A percentile compares a stretch with the other conserved stretches of the same genome.
phyloP scores from a whole-genome alignment of 2,888 invertebrate species.

The Nebria salina region DNA sequence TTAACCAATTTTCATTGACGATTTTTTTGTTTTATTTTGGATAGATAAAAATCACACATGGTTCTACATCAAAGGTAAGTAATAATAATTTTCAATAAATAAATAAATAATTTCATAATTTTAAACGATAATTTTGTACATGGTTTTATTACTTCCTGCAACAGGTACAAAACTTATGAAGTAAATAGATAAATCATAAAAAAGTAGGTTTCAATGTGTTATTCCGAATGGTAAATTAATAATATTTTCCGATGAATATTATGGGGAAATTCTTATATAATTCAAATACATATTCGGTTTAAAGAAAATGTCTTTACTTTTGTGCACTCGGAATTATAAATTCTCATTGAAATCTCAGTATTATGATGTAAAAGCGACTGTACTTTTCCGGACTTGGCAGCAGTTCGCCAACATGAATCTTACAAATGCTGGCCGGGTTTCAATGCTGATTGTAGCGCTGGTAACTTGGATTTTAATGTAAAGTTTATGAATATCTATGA shows the following conservation, averaged over 20 bases:
- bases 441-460: neutral
- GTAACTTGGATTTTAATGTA: conserved; percentile 16
- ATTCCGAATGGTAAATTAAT: no score
- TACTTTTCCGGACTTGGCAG: neutral
- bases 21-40: neutral
- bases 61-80: no score
- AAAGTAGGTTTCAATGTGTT: no score
- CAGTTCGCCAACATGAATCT: neutral
- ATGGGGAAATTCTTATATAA: no score
- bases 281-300: neutral
- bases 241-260: no score
- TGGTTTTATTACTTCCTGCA: no score
- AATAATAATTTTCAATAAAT: no score
- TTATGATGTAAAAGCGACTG: conserved; percentile 13
- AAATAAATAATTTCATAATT: no score
- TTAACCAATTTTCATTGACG: neutral
- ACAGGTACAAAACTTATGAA: no score
- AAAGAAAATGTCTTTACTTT: neutral
- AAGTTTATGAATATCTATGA: conserved; percentile 38
- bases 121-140: no score
- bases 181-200: no score
- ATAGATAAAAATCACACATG: no score
- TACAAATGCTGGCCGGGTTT: neutral
- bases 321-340: conserved; percentile 12
- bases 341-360: conserved; percentile 14